Evolutionary conservation across 2,113 vertebrate genomes (phyloP).

Genomic region (Tringa solitaria): DNA sequence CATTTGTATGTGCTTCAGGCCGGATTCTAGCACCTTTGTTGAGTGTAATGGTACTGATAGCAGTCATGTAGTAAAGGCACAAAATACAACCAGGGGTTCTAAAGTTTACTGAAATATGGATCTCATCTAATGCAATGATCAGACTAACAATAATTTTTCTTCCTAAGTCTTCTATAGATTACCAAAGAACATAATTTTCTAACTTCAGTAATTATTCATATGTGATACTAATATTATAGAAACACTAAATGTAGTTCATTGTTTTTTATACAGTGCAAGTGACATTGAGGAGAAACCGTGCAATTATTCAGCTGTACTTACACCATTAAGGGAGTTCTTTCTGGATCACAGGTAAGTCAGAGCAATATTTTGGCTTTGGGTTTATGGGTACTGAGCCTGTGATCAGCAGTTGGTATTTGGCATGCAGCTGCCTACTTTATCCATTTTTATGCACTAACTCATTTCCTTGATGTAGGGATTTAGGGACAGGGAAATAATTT

Average conservation of each 20-base stretch:
- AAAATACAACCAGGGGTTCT: neutral
- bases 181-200: neutral
- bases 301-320: neutral
- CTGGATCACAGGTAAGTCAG: constrained; percentile 36
- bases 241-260: neutral
- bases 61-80: neutral
- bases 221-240: neutral
- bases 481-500: constrained; percentile 61
- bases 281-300: neutral
- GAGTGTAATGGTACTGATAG: neutral
- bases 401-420: constrained; percentile 37
- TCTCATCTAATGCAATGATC: neutral
- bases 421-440: constrained; percentile 25
- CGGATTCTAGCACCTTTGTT: neutral
- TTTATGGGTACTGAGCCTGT: constrained; percentile 7
- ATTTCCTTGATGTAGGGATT: constrained; percentile 68
- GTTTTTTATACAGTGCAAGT: constrained; percentile 17
- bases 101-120: neutral
- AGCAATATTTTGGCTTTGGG: constrained; percentile 1
- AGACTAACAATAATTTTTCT: neutral
- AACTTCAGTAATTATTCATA: neutral
- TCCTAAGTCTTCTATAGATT: neutral
- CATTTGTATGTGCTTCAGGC: neutral
- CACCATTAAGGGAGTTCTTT: neutral
- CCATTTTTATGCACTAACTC: constrained; percentile 31